phyloP scores from a whole-genome alignment of 2,888 invertebrate species.

The Pherbina coryleti region DNA sequence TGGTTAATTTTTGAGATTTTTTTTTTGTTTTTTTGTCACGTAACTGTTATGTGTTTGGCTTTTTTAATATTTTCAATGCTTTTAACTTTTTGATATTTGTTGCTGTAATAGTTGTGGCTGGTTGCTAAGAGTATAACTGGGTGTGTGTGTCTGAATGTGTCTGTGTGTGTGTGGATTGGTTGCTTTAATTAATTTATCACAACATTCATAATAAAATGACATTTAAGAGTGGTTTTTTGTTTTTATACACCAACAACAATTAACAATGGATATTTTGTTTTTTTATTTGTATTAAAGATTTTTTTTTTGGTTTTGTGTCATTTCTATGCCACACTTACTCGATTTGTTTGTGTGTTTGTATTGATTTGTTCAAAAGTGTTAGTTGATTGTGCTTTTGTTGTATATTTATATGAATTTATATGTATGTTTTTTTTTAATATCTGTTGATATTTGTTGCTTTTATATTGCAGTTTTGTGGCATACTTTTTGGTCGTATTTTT shows the following conservation, averaged over 20 bases:
- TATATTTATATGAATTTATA: background rate
- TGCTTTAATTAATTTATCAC: constrained; percentile 55
- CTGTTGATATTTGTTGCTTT: background rate
- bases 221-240: constrained; percentile 43
- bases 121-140: background rate
- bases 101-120: no score
- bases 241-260: constrained; percentile 24
- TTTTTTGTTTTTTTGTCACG: no score
- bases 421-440: background rate
- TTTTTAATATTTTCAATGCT: no score
- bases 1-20: no score
- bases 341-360: background rate
- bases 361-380: background rate
- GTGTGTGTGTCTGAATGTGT: background rate
- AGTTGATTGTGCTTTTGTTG: background rate
- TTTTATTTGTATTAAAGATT: constrained; percentile 14
- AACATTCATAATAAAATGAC: constrained; percentile 55
- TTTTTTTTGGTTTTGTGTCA: background rate
- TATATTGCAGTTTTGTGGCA: background rate
- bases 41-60: no score
- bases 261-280: constrained; percentile 29
- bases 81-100: no score
- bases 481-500: background rate
- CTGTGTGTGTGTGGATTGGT: background rate
- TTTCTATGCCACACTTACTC: background rate